Conservation (phyloP, 1,140 invertebrate species). For the Marisa cornuarietis region DNA sequence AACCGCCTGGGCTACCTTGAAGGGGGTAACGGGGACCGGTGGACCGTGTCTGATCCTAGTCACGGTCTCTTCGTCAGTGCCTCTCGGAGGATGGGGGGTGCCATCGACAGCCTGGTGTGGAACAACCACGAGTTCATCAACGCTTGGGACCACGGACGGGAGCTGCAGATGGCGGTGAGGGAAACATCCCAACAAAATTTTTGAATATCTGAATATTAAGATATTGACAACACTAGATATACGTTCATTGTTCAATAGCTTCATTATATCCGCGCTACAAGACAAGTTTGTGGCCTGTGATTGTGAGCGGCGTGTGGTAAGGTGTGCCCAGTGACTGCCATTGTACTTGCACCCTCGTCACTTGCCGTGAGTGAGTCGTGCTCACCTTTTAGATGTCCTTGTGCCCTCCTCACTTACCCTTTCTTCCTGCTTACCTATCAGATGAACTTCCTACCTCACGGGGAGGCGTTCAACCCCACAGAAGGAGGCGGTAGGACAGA, state of each 20-base stretch:
- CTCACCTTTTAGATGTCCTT: too few species aligned
- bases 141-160: slow-evolving; percentile 36
- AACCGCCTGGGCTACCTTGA: slow-evolving; percentile 31
- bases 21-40: slow-evolving; percentile 30
- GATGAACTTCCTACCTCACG: slow-evolving; percentile 20
- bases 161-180: slow-evolving; percentile 31
- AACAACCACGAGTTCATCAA: slow-evolving; percentile 45
- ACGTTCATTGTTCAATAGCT: too few species aligned
- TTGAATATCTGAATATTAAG: too few species aligned
- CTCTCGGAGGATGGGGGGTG: slow-evolving; percentile 36
- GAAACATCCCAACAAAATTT: too few species aligned
- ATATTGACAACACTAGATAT: too few species aligned
- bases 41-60: slow-evolving; percentile 28
- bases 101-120: slow-evolving; percentile 42
- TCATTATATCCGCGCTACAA: too few species aligned
- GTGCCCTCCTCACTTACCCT: not conserved
- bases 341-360: too few species aligned
- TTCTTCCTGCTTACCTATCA: not conserved
- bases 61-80: slow-evolving; percentile 31
- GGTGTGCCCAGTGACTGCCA: too few species aligned
- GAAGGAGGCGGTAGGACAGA: slow-evolving; percentile 39
- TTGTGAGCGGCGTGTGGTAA: too few species aligned
- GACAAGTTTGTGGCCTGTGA: too few species aligned
- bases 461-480: slow-evolving; percentile 43
- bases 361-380: too few species aligned